Evolutionary conservation across 2,888 invertebrate species (phyloP), one percentile per base, ranked within the genome.

Genomic region (Euzophera pinguis): DNA sequence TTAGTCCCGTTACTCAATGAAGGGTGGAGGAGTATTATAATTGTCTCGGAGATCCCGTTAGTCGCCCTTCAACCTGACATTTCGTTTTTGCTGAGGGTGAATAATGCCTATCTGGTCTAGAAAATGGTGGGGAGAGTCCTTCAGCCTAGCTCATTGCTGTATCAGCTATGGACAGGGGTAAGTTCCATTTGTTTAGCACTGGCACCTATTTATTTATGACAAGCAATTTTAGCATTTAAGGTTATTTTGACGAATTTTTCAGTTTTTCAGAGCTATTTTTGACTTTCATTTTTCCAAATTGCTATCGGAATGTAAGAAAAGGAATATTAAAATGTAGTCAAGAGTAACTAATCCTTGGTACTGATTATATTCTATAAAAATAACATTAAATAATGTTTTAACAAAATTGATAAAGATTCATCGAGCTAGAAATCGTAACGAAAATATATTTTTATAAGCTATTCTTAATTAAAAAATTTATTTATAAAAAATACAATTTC

Each of bases 51-150:
- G 38, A 32, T 49, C 48, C 48, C 38, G 48, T 49, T 49, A 49
- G 12, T 12, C 58, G 62, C 49, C 54, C 56, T 60, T 50, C 42
- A 57, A 67, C 64, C 68, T 84, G 84, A 84, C 84, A 80, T 84
- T 84, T 59, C 65, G 67, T 81, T 79, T 78, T 82, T 78, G 72
- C 65, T 67, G 55, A 60, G 69, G 72, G 74, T 75, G 75, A 73
- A 72, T 78, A 80, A 72, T 71, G 65, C 60, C 58, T 65, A 68
- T 67, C 70, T 61, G 63, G 71, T 66, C 71, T 69, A 64, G 65
- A 37, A 54, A 38, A 50, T 63, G 64, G 53, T 43, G 64, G 62
- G 64, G 60, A 39, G 56, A 56, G 27, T 55, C 64, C 61, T 62
- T 64, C 43, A 56, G 62, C 62, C 64, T 63, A 64, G 65, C 65